phyloP scores from a whole-genome alignment of 2,797 vertebrate species.

The Oreochromis mossambicus region DNA sequence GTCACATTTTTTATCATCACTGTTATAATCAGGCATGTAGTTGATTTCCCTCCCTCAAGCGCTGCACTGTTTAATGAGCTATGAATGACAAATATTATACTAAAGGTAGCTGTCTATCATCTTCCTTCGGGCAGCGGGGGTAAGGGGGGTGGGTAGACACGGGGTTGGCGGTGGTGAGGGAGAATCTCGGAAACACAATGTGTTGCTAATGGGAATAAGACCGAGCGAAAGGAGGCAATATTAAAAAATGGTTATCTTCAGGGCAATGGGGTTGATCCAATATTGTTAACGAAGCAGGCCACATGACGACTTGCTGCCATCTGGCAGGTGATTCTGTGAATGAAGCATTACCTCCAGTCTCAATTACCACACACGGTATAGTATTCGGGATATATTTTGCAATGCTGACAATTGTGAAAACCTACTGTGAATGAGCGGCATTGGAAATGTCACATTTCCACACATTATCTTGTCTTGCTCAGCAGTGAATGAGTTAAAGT shows the following conservation, averaged over 20 bases:
- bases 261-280: slow-evolving; percentile 23
- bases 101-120: slow-evolving; percentile 46
- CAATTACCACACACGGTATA: not conserved
- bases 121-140: not conserved
- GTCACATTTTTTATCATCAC: slow-evolving; percentile 45
- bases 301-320: not conserved
- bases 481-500: not conserved
- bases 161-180: not conserved
- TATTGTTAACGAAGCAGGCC: slow-evolving; percentile 27
- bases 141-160: not conserved
- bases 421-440: not conserved
- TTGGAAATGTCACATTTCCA: not conserved
- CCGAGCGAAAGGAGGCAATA: slow-evolving; percentile 6
- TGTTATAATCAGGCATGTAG: slow-evolving; percentile 49
- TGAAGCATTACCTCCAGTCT: slow-evolving; percentile 30
- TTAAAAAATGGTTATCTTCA: slow-evolving; percentile 28
- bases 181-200: not conserved
- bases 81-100: slow-evolving; percentile 55
- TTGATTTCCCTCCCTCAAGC: slow-evolving; percentile 46
- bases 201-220: slow-evolving; percentile 29
- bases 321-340: slow-evolving; percentile 20
- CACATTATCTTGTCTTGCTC: not conserved
- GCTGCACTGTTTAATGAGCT: slow-evolving; percentile 52
- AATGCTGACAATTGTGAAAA: not conserved
- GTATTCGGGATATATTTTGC: not conserved